Base-by-base conservation (phyloP, 2,797 vertebrate species). In the Decapterus maruadsi region DNA sequence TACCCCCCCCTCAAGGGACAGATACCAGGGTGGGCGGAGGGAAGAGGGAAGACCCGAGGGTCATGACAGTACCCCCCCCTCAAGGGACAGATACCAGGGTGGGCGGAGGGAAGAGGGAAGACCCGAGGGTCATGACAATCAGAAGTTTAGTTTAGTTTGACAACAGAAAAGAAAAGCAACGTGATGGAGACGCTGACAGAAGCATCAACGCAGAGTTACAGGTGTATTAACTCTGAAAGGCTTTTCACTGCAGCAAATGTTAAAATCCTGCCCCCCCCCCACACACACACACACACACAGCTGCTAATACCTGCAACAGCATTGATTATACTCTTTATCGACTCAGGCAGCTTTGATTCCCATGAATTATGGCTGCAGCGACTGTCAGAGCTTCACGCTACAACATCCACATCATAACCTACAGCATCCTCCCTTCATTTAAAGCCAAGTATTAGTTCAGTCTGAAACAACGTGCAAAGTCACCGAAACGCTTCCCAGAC, bases 331-430 rank as follows among this genome's bases (percentile, higher is more conserved):
- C 46, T 43, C 43, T 51, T 54, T 4, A 53, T 31, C 10, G 9
- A 56, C 51, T 57, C 1, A 5, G 64, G 4, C 20, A 9, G 66
- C 38, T 71, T 20, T 60, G 19, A 43, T 60, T 71, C 76, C 12
- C 20, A 19, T 51, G 22, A 73, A 48, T 56, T 62, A 64, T 34
- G 4, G 42, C 45, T 2, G 3, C 56, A 62, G 45, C 53, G 22
- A 67, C 51, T 38, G 53, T 62, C 64, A 45, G 66, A 50, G 20
- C 29, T 4, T 65, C 65, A 19, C 46, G 65, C 45, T 59, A 56
- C 64, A 62, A 64, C 70, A 48, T 51, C 75, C 62, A 69, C 31
- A 31, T 54, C 34, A 11, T 65, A 69, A 83, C 74, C n/a, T n/a
- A n/a, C n/a, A n/a, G n/a, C 26, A 74, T 74, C 66, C 54, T 72